Base-by-base conservation (phyloP, 2,888 invertebrate genomes). In the Tenthredo notha region DNA sequence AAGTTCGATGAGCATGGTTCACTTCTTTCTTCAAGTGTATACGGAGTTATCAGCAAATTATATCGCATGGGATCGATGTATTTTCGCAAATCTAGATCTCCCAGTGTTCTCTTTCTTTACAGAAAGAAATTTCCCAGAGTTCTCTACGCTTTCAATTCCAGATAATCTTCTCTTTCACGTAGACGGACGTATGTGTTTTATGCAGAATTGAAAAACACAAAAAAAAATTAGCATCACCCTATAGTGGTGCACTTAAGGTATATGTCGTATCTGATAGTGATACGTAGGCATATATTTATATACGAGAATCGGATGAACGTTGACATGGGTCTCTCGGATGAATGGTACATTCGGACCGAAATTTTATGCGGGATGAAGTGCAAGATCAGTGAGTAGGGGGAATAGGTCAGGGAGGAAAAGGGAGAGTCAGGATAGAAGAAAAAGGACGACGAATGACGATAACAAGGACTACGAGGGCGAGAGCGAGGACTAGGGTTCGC, bases 351-450 rank as follows among this genome's bases (percentile, higher is more conserved):
- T 54, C 18, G 77, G 54, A 37, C 4, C 4, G 12, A 78, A 54
- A 78, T 33, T 78, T 33, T 78, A 29, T 58, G 10, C 58, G 33
- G 58, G 54, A 5, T 78, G n/a, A 12, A 78, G 54, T 29, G 50
- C 54, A 58, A 58, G 25, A 78, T 58, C 54, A 47, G 43, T 37
- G 78, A 58, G 54, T 9, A n/a, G 78, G 78, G 54, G 37, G 78
- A 54, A 54, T 58, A 61, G 58, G 80, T 61, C 58, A 80, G 25
- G 40, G 61, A 80, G n/a, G 80, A 61, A 80, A 61, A 61, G 40
- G 61, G 21, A 15, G 40, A 25, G 54, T 54, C 18, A 21, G 40
- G 9, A 72, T 33, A 75, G 75, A 40, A 50, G 40, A 7, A 25
- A 47, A 40, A 75, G 47, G 47, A 75, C 25, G 61, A 80, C 37